phyloP scores from a whole-genome alignment of 1,140 invertebrate species.

The Galleria mellonella region DNA sequence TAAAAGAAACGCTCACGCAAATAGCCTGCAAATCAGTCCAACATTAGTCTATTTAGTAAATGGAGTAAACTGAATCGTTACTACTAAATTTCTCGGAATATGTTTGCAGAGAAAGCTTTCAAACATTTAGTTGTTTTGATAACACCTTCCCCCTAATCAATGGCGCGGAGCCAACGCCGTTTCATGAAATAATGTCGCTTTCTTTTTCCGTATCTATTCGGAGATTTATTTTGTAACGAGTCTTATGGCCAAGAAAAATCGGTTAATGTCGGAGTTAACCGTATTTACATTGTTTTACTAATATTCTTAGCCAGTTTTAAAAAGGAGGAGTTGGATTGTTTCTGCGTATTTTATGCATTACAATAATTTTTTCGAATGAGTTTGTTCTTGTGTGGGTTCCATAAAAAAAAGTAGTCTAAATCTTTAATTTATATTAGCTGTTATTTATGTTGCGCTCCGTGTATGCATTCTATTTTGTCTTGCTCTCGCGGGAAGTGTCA shows the following conservation, averaged over 20 bases:
- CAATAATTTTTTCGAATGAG: too few relatives aligned
- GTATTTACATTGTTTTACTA: conserved; percentile 17
- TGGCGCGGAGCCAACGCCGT: conserved; percentile 20
- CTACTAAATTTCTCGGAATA: conserved; percentile 16
- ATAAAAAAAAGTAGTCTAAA: too few relatives aligned
- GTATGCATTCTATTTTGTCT: conserved; percentile 18
- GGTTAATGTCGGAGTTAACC: conserved; percentile 18
- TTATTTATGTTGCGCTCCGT: conserved; percentile 13
- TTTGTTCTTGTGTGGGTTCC: too few relatives aligned
- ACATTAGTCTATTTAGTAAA: too few relatives aligned
- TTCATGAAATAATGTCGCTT: too few relatives aligned
- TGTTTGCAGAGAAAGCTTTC: conserved; percentile 15
- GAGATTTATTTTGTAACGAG: conserved; percentile 2
- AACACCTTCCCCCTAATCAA: conserved; percentile 12
- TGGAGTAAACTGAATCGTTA: too few relatives aligned
- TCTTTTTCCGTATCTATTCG: neutral
- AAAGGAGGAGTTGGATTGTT: too few relatives aligned
- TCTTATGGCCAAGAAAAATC: conserved; percentile 6
- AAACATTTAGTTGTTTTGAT: conserved; percentile 21
- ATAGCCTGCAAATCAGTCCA: too few relatives aligned
- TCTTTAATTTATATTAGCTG: too few relatives aligned
- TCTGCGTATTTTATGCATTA: too few relatives aligned
- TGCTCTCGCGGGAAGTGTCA: conserved; percentile 18
- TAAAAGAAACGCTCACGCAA: too few relatives aligned
- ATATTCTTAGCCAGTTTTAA: neutral